These are phyloP conservation scores for Paralichthys olivaceus DNA, from an alignment of 2,113 vertebrate genomes.

Conservation along the genomic window DNA sequence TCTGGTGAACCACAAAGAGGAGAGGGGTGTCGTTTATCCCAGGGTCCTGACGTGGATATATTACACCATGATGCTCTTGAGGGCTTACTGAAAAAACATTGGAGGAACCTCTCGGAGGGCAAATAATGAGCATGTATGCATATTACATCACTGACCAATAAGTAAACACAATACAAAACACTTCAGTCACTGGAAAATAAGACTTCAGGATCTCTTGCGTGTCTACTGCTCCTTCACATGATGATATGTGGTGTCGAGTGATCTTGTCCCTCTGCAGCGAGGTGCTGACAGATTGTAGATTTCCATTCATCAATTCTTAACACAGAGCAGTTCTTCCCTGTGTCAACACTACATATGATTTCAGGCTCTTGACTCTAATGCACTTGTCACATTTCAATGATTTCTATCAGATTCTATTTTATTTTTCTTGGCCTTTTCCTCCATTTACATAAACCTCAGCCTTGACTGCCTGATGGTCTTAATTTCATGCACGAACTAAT, in stretches of 20 bases:
- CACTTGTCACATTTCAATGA: constrained; percentile 44
- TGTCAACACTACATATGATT: constrained; percentile 54
- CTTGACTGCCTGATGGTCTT: neutral
- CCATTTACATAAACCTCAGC: constrained; percentile 15
- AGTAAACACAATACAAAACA: constrained; percentile 57
- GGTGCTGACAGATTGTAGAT: constrained; percentile 44
- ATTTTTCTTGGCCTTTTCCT: constrained; percentile 56
- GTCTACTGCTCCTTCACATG: constrained; percentile 20
- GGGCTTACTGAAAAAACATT: constrained; percentile 61
- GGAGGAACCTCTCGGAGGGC: constrained; percentile 46
- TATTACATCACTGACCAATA: constrained; percentile 70
- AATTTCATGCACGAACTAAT: constrained; percentile 12
- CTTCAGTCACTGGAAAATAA: constrained; percentile 58
- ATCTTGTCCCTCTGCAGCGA: constrained; percentile 17
- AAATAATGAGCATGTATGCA: constrained; percentile 62
- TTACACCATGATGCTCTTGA: constrained; percentile 52
- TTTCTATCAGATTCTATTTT: constrained; percentile 59
- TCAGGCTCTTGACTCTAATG: constrained; percentile 16
- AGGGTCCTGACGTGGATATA: constrained; percentile 54
- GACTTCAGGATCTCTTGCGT: neutral
- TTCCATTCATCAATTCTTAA: constrained; percentile 45
- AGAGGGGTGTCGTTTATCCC: constrained; percentile 67
- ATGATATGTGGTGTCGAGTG: constrained; percentile 23
- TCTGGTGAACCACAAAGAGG: constrained; percentile 63
- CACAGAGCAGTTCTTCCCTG: constrained; percentile 17